Conservation (phyloP, 1,140 invertebrate genomes). For the Elysia chlorotica region DNA sequence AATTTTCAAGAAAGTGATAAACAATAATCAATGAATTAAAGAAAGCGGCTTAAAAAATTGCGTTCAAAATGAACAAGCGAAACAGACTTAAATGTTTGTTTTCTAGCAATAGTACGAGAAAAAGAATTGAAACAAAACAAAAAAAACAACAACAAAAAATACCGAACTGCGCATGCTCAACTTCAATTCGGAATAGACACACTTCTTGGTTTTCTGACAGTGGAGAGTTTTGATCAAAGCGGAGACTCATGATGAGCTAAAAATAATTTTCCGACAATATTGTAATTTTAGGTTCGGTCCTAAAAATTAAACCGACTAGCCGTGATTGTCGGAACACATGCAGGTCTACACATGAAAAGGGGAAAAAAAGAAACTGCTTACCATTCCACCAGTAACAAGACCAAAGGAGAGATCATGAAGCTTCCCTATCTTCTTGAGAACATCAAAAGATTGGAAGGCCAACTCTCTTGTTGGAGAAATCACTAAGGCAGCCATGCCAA, state of each 20-base stretch:
- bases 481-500: constrained; percentile 92
- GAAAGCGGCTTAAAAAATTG: no score
- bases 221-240: no score
- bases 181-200: neutral
- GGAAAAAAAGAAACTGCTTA: constrained; percentile 23
- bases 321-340: no score
- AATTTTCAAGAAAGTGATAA: no score
- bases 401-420: constrained; percentile 94
- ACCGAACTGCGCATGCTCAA: no score
- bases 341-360: neutral
- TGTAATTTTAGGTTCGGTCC: no score
- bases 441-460: constrained; percentile 97
- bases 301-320: no score
- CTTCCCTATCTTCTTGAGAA: constrained; percentile 83
- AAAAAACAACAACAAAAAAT: neutral
- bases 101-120: neutral
- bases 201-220: no score
- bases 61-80: neutral
- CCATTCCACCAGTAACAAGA: constrained; percentile 84
- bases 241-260: no score
- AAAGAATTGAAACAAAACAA: neutral
- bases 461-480: constrained; percentile 97
- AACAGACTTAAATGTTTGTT: neutral
- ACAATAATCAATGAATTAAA: no score
- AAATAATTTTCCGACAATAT: no score